Evolutionary conservation across 2,113 vertebrate genomes (phyloP), one percentile per base, ranked within the genome.

Genomic region (Puma concolor): DNA sequence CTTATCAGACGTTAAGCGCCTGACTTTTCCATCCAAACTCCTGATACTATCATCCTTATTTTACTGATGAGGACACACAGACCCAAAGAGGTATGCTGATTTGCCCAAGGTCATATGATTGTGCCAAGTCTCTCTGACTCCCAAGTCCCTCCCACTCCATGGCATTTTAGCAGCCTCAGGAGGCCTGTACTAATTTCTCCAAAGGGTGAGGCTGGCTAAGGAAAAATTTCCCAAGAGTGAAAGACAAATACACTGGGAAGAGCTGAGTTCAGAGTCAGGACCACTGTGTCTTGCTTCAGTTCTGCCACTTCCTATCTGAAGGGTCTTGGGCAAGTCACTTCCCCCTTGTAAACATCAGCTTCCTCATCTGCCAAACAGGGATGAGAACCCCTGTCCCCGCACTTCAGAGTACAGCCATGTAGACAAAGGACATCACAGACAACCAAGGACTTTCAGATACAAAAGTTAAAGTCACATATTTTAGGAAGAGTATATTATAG

Each of bases 1-100:
- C 38, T 91, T 97, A 95, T 60, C 87, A 81, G 94, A 80, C 33
- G 29, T 87, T 79, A 79, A 90, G 64, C 57, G 71, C 44, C 15
- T 80, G 92, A 94, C n/a, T 72, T 96, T 63, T 63, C 77, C 67
- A 88, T 67, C 66, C 96, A 83, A 79, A 95, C n/a, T 80, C 87
- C 92, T 97, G 88, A 94, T 76, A 85, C 44, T 80, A 82, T 92
- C 83, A 84, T 57, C 80, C 69, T 72, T 74, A 66, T 79, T 81
- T 66, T 69, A 90, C 48, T 91, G 87, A 81, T 94, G 74, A 95
- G 71, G 57, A 88, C 38, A 69, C 36, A 33, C 33, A 71, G 44
- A 15, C 60, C 87, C 79, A 64, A 38, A 92, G 94, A 97, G 38
- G 23, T 29, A 33, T 12, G 94, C 64, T 54, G 15, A 87, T 84